Evolutionary conservation across 2,113 vertebrate genomes (phyloP), one percentile per base, ranked within the genome.

Genomic region (Aspiorhynchus laticeps): DNA sequence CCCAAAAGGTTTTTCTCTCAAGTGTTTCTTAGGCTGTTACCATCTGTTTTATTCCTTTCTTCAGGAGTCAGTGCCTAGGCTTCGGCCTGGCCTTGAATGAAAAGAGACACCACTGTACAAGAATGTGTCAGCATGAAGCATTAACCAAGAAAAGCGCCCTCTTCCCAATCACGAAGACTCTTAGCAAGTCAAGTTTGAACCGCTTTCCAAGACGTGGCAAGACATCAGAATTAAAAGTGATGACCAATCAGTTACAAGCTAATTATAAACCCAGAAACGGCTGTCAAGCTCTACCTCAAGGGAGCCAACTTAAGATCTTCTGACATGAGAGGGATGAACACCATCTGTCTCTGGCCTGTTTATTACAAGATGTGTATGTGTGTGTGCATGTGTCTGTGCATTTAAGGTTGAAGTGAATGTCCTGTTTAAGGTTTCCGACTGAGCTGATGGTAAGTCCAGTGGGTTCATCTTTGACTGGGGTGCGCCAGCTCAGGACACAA

Each of bases 191-290:
- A 80, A 19, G 85, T 85, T 87, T 89, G 92, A 93, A 94, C 92
- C 89, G 85, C 28, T 73, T 87, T 89, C 85, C 12, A 80, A 87
- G 87, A 92, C 90, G 90, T 93, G 93, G 93, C 92, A 93, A 84
- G 87, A 92, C 92, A 92, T 94, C 93, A 93, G 38, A 92, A 93
- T 88, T 90, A 79, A 91, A 91, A 91, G 88, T 84, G 87, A 74
- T 89, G 89, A 93, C 88, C 86, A 61, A 87, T 84, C 86, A 86
- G 87, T 89, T 78, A 43, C 81, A 56, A 21, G 80, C 91, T 90
- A 89, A 91, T 92, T 89, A 89, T 86, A 90, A 85, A 83, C 88
- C 89, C 91, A 91, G 89, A 84, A 28, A 86, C 15, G 74, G 84
- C 89, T 88, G 80, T 87, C 90, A 74, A 63, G 65, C 75, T 80